Evolutionary conservation across 2,888 invertebrate genomes (phyloP), one percentile per base, ranked within the genome.

Genomic region (Sympetrum striolatum): DNA sequence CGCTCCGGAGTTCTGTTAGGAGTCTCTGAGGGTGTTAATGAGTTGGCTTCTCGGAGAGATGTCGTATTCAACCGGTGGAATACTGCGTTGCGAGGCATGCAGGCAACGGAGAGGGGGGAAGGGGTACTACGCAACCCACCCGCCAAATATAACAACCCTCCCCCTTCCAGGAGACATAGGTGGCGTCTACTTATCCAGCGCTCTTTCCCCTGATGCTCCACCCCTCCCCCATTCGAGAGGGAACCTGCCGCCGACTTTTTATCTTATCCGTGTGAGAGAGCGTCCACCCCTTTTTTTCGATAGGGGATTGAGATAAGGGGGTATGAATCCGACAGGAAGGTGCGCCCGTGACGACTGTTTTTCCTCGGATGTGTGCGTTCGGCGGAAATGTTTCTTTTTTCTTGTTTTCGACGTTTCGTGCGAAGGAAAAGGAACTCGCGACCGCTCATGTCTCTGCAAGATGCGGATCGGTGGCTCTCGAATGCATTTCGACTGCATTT

Each of bases 181-280:
- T 58, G 82, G 82, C 53, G 58, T 58, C 82, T 82, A 31, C 82
- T 82, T 82, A 82, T 82, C 82, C 58, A 82, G 82, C 53, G 35
- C 82, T 25, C 81, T 1, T 48, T n/a, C 39, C 80, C 22, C 58
- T 4, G 10, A 25, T 44, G 44, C 10, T 44, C 44, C 44, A 44
- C 44, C 44, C 82, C 14, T 15, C 14, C 80, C 64, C 22, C 12
- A 18, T 48, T 81, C 81, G 39, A 80, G 25, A 35, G n/a, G n/a
- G 18, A 8, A 58, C 64, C 60, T 14, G 12, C 86, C 86, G 86
- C 37, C 31, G 12, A 35, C 86, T 86, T 58, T 86, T 86, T 86
- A 86, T 86, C 86, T 86, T 86, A 86, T 86, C 86, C 86, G 39
- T 37, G 60, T 44, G 44, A 44, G 10, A 44, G 44, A 37, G 60